Percentiles rank a stretch among this genome's conserved stretches.
Evolutionary conservation across 1,140 invertebrate species (phyloP).

Genomic region (Branchinecta lindahli): DNA sequence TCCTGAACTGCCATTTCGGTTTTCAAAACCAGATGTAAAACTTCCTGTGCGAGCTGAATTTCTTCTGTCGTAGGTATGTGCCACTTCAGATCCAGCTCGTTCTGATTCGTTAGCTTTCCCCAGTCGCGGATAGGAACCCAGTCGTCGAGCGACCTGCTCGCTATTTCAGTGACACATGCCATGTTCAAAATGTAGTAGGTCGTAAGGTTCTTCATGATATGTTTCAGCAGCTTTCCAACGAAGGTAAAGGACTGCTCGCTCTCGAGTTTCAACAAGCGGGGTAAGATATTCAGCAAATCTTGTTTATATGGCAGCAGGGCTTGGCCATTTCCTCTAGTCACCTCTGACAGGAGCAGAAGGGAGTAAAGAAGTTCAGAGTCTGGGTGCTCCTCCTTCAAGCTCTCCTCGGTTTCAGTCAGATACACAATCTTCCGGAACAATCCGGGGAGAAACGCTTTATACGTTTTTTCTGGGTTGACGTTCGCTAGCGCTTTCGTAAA

Average conservation of each 20-base stretch:
- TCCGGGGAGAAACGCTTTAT: slow-evolving; percentile 53
- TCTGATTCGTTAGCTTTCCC: slow-evolving; percentile 50
- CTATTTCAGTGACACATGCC: background rate
- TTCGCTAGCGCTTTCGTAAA: slow-evolving; percentile 51
- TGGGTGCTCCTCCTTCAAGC: slow-evolving; percentile 50
- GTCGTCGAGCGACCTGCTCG: background rate
- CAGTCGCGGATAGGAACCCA: slow-evolving; percentile 37
- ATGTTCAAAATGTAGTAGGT: background rate
- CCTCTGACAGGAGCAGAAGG: slow-evolving; percentile 53
- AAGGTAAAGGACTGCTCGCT: slow-evolving; percentile 42
- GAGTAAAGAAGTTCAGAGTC: slow-evolving; percentile 64
- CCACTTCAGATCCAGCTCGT: slow-evolving; percentile 54
- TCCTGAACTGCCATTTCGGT: slow-evolving; percentile 38
- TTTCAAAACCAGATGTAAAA: slow-evolving; percentile 37
- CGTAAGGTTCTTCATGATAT: slow-evolving; percentile 16
- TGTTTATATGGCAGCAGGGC: slow-evolving; percentile 44
- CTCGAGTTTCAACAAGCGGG: slow-evolving; percentile 43
- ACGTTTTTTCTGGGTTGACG: slow-evolving; percentile 43
- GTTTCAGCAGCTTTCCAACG: slow-evolving; percentile 34
- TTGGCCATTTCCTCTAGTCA: slow-evolving; percentile 43
- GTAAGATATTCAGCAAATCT: slow-evolving; percentile 41
- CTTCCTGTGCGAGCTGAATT: slow-evolving; percentile 44
- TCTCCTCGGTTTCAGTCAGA: slow-evolving; percentile 40
- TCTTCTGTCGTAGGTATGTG: slow-evolving; percentile 55
- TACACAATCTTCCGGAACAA: slow-evolving; percentile 44